These are phyloP conservation scores for Drosophila lacicola DNA, from an alignment of 2,888 invertebrate species.

Conservation along the genomic window DNA sequence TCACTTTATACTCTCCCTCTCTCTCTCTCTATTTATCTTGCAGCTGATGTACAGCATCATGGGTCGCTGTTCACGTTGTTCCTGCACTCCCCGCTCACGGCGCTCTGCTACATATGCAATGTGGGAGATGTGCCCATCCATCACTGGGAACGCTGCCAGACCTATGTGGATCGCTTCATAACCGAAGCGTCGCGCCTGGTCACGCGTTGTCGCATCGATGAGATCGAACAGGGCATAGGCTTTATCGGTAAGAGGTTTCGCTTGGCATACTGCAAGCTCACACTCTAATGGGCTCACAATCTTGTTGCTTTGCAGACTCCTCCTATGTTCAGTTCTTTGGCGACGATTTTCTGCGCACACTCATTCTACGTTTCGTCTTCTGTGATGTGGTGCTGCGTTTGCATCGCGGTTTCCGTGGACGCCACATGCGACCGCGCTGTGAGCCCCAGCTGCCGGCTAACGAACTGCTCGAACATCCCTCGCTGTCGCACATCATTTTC, in stretches of 20 bases:
- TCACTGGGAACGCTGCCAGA: slow-evolving; percentile 96
- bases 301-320: slow-evolving; percentile 86
- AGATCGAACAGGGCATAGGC: slow-evolving; percentile 86
- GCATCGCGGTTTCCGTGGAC: slow-evolving; percentile 93
- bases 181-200: slow-evolving; percentile 94
- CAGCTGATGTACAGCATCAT: slow-evolving; percentile 91
- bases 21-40: neutral
- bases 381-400: slow-evolving; percentile 95
- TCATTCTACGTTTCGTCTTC: slow-evolving; percentile 96
- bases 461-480: slow-evolving; percentile 93
- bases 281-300: neutral
- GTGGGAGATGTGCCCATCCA: slow-evolving; percentile 93
- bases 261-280: neutral
- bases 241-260: slow-evolving; percentile 82
- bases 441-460: slow-evolving; percentile 94
- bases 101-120: slow-evolving; percentile 96
- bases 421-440: slow-evolving; percentile 93
- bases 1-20: too few species aligned
- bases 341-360: slow-evolving; percentile 96
- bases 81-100: slow-evolving; percentile 96
- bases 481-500: slow-evolving; percentile 91
- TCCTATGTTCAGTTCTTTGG: slow-evolving; percentile 95
- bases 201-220: slow-evolving; percentile 92
- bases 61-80: slow-evolving; percentile 98
- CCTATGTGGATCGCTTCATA: slow-evolving; percentile 94